Base-by-base conservation (phyloP, 2,888 invertebrate genomes). In the Andricus curvator region DNA sequence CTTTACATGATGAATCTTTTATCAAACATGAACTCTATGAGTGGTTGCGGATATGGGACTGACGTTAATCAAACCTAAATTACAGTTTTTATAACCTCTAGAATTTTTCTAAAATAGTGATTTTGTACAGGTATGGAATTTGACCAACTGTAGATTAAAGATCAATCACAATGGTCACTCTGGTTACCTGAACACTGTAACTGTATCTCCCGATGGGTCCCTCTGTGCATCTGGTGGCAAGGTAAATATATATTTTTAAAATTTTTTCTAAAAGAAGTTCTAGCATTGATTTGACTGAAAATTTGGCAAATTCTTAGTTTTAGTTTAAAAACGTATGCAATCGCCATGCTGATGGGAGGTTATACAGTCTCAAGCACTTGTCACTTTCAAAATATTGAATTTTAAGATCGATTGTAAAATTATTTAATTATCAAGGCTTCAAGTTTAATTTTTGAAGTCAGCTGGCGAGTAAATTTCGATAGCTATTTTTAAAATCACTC, bases 201-300 rank as follows among this genome's bases (percentile, higher is more conserved):
- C 99, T 0, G 99, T 99, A 76, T 99, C 99, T 70, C 99, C 99
- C 88, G 99, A 99, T 94, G 99, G 99, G 90, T 99, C 99, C 1
- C 95, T 99, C 60, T 99, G 99, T 92, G 99, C 99, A n/a, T 99
- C 99, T 84, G 99, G 99, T 93, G 99, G 99, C 92, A 99, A 99
- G 94, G 95, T 95, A 92, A 64, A 70, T 22, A n/a, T 68, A 41
- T 11, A 41, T 15, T 9, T 11, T 41, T 41, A 11, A 1, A 41
- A 13, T 41, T 13, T 41, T 13, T 41, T 41, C 41, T 80, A 48
- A 78, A 8, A 78, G 11, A 44, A 17, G 37, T 64, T 41, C 62
- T 79, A 65, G 29, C 64, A 56, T 41, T 41, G 11, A 1, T 41
- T 41, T 11, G 41, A 11, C 11, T 13, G 41, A 13, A 13, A 41